phyloP scores from a whole-genome alignment of 2,888 invertebrate species.

The Ypsolopha sequella region DNA sequence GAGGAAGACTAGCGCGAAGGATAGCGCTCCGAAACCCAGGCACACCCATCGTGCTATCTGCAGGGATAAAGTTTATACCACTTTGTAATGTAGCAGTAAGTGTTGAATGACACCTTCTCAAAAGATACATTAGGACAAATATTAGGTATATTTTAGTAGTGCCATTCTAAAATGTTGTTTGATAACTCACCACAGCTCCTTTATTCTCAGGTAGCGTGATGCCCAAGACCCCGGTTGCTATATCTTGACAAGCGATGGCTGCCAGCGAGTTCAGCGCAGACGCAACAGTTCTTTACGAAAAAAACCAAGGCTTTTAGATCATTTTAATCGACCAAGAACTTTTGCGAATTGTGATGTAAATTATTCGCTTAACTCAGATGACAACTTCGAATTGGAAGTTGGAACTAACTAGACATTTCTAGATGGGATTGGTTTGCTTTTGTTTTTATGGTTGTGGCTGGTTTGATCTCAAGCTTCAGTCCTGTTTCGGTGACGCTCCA shows the following conservation, averaged over 20 bases:
- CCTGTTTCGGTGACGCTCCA: neutral
- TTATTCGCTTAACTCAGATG: neutral
- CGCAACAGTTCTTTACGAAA: constrained; percentile 84
- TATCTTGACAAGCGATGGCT: constrained; percentile 91
- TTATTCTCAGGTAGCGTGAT: constrained; percentile 79
- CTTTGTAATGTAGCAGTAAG: neutral
- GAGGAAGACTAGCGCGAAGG: constrained; percentile 86
- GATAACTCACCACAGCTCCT: constrained; percentile 77
- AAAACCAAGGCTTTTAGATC: neutral
- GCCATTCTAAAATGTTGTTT: neutral
- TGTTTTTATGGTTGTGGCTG: neutral
- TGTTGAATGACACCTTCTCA: neutral
- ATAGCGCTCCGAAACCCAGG: constrained; percentile 78
- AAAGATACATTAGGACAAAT: neutral
- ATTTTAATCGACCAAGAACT: neutral
- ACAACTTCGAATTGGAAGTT: constrained; percentile 40
- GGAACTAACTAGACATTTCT: constrained; percentile 46
- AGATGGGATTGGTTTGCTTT: constrained; percentile 19
- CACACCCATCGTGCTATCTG: constrained; percentile 74
- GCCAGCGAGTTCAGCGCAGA: constrained; percentile 95
- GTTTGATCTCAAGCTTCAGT: neutral
- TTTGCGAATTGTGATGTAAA: neutral
- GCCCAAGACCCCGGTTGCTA: constrained; percentile 79
- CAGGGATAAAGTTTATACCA: neutral
- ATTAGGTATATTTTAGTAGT: no score